Conservation (phyloP, 2,888 invertebrate genomes). For the Chloroclysta siterata region DNA sequence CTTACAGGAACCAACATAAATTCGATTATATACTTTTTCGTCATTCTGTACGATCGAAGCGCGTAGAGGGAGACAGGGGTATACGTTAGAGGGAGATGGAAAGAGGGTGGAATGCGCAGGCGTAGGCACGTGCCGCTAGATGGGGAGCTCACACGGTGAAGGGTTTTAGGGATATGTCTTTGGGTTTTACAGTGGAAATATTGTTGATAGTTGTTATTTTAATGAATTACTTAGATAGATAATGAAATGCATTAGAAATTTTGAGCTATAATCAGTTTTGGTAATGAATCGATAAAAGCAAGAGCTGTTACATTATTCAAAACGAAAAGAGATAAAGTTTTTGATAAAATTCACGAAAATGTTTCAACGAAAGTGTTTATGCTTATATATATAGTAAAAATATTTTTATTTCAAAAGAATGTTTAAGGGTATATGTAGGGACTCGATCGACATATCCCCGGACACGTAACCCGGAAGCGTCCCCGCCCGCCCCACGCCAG, state of each 20-base stretch:
- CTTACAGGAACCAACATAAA: constrained; percentile 72
- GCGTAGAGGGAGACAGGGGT: constrained; percentile 57
- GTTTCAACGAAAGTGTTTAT: too few species aligned
- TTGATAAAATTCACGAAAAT: too few species aligned
- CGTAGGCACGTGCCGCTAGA: constrained; percentile 73
- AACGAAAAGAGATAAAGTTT: too few species aligned
- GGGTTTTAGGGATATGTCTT: constrained; percentile 46
- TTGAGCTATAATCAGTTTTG: too few species aligned
- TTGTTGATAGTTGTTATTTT: not conserved
- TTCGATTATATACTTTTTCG: constrained; percentile 82
- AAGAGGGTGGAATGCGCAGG: constrained; percentile 62
- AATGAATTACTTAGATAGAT: too few species aligned
- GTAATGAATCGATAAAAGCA: too few species aligned
- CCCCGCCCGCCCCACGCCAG: constrained; percentile 56
- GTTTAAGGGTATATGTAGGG: not conserved
- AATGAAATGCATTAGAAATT: too few species aligned
- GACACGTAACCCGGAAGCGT: constrained; percentile 68
- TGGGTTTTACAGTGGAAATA: constrained; percentile 40
- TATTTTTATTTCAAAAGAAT: too few species aligned
- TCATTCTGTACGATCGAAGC: constrained; percentile 82
- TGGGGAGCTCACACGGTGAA: constrained; percentile 47
- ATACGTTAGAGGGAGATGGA: constrained; percentile 55
- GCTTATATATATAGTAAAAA: too few species aligned
- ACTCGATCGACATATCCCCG: constrained; percentile 51
- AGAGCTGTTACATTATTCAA: too few species aligned